Conservation (phyloP, 92 coral and sea anemone species). For the Pocillopora meandrina region DNA sequence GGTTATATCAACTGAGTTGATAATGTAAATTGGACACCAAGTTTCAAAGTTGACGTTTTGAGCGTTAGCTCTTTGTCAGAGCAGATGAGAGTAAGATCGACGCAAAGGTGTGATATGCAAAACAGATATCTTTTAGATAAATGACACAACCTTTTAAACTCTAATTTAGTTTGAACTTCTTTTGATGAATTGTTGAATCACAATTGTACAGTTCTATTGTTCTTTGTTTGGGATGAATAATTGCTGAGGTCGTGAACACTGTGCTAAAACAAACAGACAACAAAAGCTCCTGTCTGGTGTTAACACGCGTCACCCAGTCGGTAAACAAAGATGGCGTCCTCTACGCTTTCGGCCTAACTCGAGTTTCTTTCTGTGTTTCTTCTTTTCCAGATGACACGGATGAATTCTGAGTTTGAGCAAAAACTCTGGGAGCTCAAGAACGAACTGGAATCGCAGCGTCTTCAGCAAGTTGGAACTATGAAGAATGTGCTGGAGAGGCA, state of each 20-base stretch:
- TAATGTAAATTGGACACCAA: too few relatives aligned
- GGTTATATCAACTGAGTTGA: too few relatives aligned
- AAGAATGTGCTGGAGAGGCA: constrained; percentile 94
- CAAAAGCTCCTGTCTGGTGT: background rate
- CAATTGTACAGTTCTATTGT: background rate
- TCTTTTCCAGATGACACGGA: constrained; percentile 75
- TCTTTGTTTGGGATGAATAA: background rate
- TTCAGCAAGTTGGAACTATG: constrained; percentile 87
- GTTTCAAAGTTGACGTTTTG: too few relatives aligned
- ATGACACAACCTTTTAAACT: background rate
- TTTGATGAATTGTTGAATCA: background rate
- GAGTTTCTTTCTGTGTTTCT: background rate
- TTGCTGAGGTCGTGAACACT: constrained; percentile 2
- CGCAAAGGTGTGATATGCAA: too few relatives aligned
- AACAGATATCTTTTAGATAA: background rate
- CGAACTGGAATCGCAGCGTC: constrained; percentile 85
- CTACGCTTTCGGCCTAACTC: background rate
- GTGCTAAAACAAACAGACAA: constrained; percentile 27
- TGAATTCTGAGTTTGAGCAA: constrained; percentile 93
- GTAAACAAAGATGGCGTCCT: constrained; percentile 29
- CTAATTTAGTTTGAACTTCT: constrained; percentile 6
- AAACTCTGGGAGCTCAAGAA: constrained; percentile 75
- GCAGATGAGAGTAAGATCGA: too few relatives aligned
- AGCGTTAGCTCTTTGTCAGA: too few relatives aligned
- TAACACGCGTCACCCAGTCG: background rate